Evolutionary conservation across 2,888 invertebrate genomes (phyloP), one percentile per base, ranked within the genome.

Genomic region (Lissocephala sabroskyi): DNA sequence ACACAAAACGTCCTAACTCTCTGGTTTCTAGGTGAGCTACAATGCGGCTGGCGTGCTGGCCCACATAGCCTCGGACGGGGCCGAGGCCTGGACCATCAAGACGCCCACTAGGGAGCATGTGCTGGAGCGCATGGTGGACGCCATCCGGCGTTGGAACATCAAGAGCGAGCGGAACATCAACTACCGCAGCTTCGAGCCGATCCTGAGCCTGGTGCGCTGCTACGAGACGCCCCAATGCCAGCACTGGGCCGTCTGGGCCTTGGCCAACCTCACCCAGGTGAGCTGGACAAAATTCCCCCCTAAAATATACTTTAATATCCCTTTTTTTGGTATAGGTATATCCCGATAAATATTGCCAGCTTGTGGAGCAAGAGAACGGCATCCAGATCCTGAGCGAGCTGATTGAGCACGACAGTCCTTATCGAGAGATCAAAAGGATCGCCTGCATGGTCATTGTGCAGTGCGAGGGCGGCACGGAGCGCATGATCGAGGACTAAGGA

Each of bases 181-280:
- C 86, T 98, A 98, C 85, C 91, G 97, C 59, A 95, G 95, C 23
- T 98, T 98, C 86, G 92, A 95, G 80, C 98, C 98, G 1, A 96
- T 98, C 55, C 86, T 98, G 17, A 89, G 93, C 57, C 86, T 98
- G 55, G 88, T 97, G 37, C 88, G 89, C 55, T 90, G 92, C 45
- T 90, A 92, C 67, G 94, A 96, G 80, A 96, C 96, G 1, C 93
- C 95, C 1, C 91, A 94, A 82, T 96, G 96, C 83, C 96, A 96
- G 82, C 92, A 95, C 82, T 98, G 98, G 98, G 97, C 97, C 2
- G 92, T 94, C 5, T 98, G 98, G 98, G 98, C 98, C 0, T 87
- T 98, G 52, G 97, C 97, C 41, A 98, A 98, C 86, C 89, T 98
- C 54, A 98, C 98, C 40, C 92, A 81, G 64, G 82, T 83, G 58